phyloP scores from a whole-genome alignment of 2,113 vertebrate genomes.

The Motacilla tschutschensis region DNA sequence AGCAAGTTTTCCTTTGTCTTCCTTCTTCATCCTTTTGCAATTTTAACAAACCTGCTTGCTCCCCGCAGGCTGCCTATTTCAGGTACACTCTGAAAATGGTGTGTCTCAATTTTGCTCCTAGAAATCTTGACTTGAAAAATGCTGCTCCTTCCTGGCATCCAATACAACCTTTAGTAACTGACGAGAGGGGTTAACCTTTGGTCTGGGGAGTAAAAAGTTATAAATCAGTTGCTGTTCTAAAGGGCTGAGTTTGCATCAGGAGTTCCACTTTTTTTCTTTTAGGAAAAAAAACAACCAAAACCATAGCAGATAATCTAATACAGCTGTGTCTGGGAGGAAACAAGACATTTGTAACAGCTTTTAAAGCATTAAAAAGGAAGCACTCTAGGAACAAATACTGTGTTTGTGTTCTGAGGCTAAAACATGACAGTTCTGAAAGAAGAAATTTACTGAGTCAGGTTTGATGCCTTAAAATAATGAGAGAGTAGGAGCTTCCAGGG shows the following conservation, averaged over 20 bases:
- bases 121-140: constrained; percentile 48
- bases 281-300: neutral
- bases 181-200: neutral
- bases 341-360: constrained; percentile 43
- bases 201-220: constrained; percentile 5
- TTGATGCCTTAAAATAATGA: constrained; percentile 54
- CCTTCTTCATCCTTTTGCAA: neutral
- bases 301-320: constrained; percentile 32
- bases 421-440: constrained; percentile 51
- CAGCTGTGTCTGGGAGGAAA: constrained; percentile 35
- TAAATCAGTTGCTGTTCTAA: constrained; percentile 21
- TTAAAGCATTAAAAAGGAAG: constrained; percentile 55
- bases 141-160: neutral
- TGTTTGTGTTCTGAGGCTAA: constrained; percentile 56
- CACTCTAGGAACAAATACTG: constrained; percentile 40
- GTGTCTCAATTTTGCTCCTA: constrained; percentile 30
- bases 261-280: neutral
- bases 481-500: neutral
- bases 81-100: neutral
- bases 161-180: constrained; percentile 35
- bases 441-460: constrained; percentile 44
- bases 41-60: constrained; percentile 2
- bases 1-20: neutral
- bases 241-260: constrained; percentile 26
- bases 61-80: constrained; percentile 11